Evolutionary conservation across 2,888 invertebrate genomes (phyloP), one percentile per base, ranked within the genome.

Genomic region (Yponomeuta evonymella): DNA sequence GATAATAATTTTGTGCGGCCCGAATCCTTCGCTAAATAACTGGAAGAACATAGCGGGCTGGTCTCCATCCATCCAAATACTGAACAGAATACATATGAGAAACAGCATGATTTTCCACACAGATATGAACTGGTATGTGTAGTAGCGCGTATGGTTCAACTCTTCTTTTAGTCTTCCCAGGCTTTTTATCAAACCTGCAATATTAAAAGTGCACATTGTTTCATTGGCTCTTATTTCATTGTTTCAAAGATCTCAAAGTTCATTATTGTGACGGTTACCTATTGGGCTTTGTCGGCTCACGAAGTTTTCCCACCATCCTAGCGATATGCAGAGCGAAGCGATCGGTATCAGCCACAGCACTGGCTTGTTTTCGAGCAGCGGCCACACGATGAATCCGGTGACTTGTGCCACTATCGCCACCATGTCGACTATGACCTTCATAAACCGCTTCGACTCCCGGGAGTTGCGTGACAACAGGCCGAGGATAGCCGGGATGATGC

Each of bases 281-380:
- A 98, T 94, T 0, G 97, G 96, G 72, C 98, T 98, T 78, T 97
- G 95, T 72, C 95, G 94, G 72, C 97, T 96, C 1, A 98, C 97
- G 83, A 97, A 99, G 87, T 99, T 99, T 87, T 99, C 99, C 99
- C 99, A 99, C 98, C 98, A 99, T 36, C 97, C 97, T 63, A 97
- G 94, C 0, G 99, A 99, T 74, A 98, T 96, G 78, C 98, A 94
- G 71, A 98, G 86, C 62, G 98, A 94, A 0, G 98, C 94, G 0
- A 97, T 92, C 0, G 98, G 98, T 76, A 99, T 96, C 67, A 97
- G 93, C 97, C 97, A 97, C 63, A 97, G 86, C 70, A 95, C 94
- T 0, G 95, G 94, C 74, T 95, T 94, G 74, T 95, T 95, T 82
- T 97, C 95, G 73, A 96, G 90, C 71, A 97, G 87, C n/a, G 98